These are phyloP conservation scores for Cuniculus paca DNA, from an alignment of 2,797 vertebrate species.

Conservation along the genomic window DNA sequence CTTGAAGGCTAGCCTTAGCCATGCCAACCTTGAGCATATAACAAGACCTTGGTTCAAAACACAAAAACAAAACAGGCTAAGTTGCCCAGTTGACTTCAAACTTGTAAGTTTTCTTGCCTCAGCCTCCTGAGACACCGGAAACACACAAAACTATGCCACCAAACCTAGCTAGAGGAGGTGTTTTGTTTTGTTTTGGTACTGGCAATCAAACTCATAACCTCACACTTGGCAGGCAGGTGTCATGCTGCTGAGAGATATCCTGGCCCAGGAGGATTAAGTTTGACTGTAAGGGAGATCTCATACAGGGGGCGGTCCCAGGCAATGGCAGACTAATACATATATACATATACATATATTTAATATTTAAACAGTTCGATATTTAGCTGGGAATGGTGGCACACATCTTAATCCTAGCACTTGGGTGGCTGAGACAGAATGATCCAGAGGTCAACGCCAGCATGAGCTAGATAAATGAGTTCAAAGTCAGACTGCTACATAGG, in stretches of 20 bases:
- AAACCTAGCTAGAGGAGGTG: not conserved
- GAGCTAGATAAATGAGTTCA: not conserved
- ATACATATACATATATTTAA: not conserved
- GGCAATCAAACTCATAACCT: too few relatives aligned
- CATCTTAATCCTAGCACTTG: not conserved
- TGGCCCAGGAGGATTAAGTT: not conserved
- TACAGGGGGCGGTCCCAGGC: not conserved
- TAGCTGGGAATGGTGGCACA: not conserved
- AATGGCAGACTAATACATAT: slow-evolving; percentile 42
- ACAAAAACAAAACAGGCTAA: not conserved
- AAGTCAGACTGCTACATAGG: not conserved
- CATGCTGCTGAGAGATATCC: too few relatives aligned
- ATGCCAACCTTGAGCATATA: not conserved
- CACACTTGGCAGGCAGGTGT: too few relatives aligned
- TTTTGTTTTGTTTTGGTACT: too few relatives aligned
- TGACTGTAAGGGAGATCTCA: not conserved
- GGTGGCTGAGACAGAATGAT: not conserved
- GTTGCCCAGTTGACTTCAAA: not conserved
- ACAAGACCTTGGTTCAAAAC: not conserved
- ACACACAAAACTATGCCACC: not conserved
- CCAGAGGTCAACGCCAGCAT: not conserved
- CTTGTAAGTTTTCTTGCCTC: not conserved
- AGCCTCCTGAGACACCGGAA: not conserved
- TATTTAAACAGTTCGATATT: not conserved
- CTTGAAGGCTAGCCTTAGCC: not conserved